These are phyloP conservation scores for Lampris incognitus DNA, from an alignment of 2,113 vertebrate genomes.

Conservation along the genomic window DNA sequence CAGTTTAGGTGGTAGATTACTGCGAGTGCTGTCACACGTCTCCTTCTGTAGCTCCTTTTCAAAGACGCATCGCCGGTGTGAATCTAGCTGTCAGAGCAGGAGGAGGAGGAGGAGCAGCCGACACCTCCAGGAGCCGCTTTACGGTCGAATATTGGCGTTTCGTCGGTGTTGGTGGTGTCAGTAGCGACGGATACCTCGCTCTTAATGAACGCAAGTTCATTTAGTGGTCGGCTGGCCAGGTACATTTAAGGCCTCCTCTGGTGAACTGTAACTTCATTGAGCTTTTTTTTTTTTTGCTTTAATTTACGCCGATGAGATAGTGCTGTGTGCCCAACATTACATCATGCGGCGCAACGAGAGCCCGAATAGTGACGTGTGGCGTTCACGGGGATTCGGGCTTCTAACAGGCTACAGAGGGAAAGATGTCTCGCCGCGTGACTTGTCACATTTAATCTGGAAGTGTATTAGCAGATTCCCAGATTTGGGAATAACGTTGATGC, in stretches of 20 bases:
- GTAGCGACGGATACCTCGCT: too few species aligned
- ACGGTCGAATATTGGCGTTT: too few species aligned
- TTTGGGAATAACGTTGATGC: slow-evolving; percentile 21
- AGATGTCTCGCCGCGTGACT: slow-evolving; percentile 63
- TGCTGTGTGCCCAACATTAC: background rate
- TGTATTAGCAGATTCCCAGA: slow-evolving; percentile 31
- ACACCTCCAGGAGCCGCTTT: background rate
- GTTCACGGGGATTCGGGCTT: slow-evolving; percentile 18
- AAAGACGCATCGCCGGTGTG: background rate
- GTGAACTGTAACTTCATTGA: slow-evolving; percentile 26
- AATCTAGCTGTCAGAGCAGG: background rate
- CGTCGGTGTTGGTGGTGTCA: too few species aligned
- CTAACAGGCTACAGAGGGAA: slow-evolving; percentile 19
- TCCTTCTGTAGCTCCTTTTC: background rate
- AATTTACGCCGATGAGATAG: background rate
- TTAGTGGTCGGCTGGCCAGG: background rate
- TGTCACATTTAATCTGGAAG: slow-evolving; percentile 8
- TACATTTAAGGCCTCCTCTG: background rate
- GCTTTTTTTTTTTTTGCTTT: background rate
- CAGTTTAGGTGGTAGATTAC: slow-evolving; percentile 36
- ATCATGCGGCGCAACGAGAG: background rate
- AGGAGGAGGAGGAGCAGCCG: background rate
- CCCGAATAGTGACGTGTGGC: slow-evolving; percentile 1
- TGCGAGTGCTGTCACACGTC: background rate
- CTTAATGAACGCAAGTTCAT: slow-evolving; percentile 5